phyloP scores from a whole-genome alignment of 2,797 vertebrate genomes.

The Enteromius viviparus region DNA sequence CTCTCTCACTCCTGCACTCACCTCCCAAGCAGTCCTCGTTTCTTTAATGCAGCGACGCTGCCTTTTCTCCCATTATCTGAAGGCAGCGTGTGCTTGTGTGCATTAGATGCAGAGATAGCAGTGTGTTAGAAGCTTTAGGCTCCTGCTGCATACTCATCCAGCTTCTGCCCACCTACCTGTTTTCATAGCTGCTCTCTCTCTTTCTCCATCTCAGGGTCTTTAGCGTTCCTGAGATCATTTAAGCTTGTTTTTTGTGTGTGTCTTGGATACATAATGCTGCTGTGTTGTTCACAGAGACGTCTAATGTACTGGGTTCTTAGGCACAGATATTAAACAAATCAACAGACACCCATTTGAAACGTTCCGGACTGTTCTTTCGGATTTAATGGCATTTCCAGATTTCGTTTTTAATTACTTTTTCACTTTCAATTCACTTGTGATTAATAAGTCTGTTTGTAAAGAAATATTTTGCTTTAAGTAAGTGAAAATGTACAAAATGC shows the following conservation, averaged over 20 bases:
- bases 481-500: background rate
- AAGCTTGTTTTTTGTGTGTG: constrained; percentile 9
- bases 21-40: constrained; percentile 63
- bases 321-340: background rate
- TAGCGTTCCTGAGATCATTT: constrained; percentile 14
- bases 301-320: constrained; percentile 6
- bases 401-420: background rate
- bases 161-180: constrained; percentile 67
- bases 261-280: background rate
- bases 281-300: background rate
- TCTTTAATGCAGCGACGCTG: constrained; percentile 50
- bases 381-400: background rate
- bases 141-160: constrained; percentile 78
- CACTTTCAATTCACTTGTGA: background rate
- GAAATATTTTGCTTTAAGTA: background rate
- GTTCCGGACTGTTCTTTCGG: constrained; percentile 13
- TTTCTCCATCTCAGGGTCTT: constrained; percentile 23
- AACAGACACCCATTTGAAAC: background rate
- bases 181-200: constrained; percentile 57
- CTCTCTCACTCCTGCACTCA: constrained; percentile 55
- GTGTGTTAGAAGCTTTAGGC: constrained; percentile 67
- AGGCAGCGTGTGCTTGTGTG: constrained; percentile 34
- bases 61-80: constrained; percentile 61
- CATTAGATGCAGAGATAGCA: constrained; percentile 26
- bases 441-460: background rate